These are phyloP conservation scores for Peromyscus melanophrys DNA, from an alignment of 2,797 vertebrate genomes.

Conservation along the genomic window DNA sequence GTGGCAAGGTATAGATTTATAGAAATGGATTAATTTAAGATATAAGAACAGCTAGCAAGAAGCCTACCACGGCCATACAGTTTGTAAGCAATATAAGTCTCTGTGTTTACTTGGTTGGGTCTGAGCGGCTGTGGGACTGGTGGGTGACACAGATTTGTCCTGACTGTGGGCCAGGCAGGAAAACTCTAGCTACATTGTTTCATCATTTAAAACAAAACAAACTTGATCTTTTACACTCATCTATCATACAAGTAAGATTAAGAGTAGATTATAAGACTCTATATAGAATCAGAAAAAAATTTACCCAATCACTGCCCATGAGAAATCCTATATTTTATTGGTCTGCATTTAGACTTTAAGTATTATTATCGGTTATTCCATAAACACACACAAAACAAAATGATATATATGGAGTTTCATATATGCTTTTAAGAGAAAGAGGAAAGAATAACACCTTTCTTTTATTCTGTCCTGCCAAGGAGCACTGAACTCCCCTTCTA, in stretches of 20 bases:
- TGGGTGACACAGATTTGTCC: too few species aligned
- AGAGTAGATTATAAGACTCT: slow-evolving; percentile 22
- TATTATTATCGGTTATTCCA: slow-evolving; percentile 32
- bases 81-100: too few species aligned
- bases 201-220: slow-evolving; percentile 62
- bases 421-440: slow-evolving; percentile 21
- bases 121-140: too few species aligned
- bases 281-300: slow-evolving; percentile 59
- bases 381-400: slow-evolving; percentile 69
- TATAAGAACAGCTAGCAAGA: too few species aligned
- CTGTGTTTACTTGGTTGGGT: too few species aligned
- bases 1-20: too few species aligned
- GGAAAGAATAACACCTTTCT: slow-evolving; percentile 38
- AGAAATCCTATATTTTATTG: slow-evolving; percentile 53
- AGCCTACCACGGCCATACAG: too few species aligned
- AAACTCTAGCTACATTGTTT: neutral
- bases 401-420: neutral
- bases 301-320: slow-evolving; percentile 32
- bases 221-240: slow-evolving; percentile 37
- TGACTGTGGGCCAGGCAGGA: too few species aligned
- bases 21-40: too few species aligned
- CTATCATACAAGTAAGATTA: slow-evolving; percentile 36
- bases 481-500: slow-evolving; percentile 37
- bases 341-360: slow-evolving; percentile 49
- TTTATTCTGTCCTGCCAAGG: slow-evolving; percentile 32